Percentiles rank a stretch among this genome's conserved stretches.
phyloP scores from a whole-genome alignment of 2,888 invertebrate species.

The Limenitis arthemis region DNA sequence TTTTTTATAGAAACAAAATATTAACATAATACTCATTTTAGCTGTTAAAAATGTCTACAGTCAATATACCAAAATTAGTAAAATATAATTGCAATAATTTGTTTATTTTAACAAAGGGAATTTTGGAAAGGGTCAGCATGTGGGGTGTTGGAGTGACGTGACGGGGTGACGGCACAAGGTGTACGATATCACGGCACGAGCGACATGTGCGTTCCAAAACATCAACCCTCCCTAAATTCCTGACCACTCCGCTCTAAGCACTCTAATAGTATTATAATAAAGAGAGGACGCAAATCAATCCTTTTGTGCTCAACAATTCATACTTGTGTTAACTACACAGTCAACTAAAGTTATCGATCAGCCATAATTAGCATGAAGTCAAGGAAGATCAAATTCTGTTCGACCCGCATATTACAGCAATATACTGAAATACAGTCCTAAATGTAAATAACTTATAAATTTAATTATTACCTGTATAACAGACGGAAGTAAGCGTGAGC shows the following conservation, averaged over 20 bases:
- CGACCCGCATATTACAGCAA: conserved; percentile 43
- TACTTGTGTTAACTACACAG: conserved; percentile 14
- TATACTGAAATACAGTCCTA: background rate
- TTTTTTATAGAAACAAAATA: background rate
- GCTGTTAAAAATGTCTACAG: background rate
- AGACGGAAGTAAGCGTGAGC: conserved; percentile 82
- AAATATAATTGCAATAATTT: conserved; percentile 30
- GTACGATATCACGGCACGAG: conserved; percentile 63
- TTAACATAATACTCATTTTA: background rate
- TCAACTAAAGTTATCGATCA: conserved; percentile 36
- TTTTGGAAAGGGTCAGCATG: conserved; percentile 49
- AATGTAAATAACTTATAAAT: conserved; percentile 12
- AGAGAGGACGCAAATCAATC: background rate
- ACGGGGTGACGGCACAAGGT: conserved; percentile 64
- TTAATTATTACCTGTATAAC: conserved; percentile 79
- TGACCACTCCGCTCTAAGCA: conserved; percentile 40
- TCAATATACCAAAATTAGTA: conserved; percentile 4
- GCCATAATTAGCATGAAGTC: conserved; percentile 39
- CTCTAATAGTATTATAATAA: conserved; percentile 44
- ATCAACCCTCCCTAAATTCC: conserved; percentile 42
- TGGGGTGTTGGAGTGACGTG: conserved; percentile 39
- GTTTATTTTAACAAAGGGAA: conserved; percentile 29
- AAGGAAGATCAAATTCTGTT: conserved; percentile 33
- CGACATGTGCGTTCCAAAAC: conserved; percentile 65
- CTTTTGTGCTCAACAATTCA: conserved; percentile 21